These are phyloP conservation scores for Rhizoglyphus robini DNA, from an alignment of 1,140 invertebrate species.

Conservation along the genomic window DNA sequence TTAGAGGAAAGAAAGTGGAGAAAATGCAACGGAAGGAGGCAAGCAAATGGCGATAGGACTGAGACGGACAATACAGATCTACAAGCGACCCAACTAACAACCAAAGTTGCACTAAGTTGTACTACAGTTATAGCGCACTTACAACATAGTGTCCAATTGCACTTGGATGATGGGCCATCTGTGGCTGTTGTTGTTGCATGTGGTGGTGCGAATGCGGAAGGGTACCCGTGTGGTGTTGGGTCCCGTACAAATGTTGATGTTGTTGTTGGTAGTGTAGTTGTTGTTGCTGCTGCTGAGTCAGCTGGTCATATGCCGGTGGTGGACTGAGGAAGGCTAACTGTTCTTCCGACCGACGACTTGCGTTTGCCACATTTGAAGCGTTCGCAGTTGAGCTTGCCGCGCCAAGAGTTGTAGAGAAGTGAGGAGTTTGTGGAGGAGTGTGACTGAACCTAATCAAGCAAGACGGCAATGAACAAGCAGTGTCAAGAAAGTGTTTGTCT, in stretches of 20 bases:
- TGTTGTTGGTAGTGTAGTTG: slow-evolving; percentile 9
- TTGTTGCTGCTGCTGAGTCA: slow-evolving; percentile 14
- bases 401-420: slow-evolving; percentile 34
- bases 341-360: slow-evolving; percentile 18
- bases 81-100: background rate
- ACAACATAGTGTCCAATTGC: slow-evolving; percentile 14
- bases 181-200: background rate
- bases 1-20: slow-evolving; percentile 22
- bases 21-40: background rate
- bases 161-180: background rate
- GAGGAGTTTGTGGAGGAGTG: slow-evolving; percentile 37
- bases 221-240: background rate
- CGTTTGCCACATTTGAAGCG: background rate
- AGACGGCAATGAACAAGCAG: slow-evolving; percentile 31
- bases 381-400: slow-evolving; percentile 14
- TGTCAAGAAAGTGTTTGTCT: slow-evolving; percentile 18
- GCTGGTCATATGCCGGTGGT: slow-evolving; percentile 23
- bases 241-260: slow-evolving; percentile 10
- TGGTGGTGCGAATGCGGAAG: slow-evolving; percentile 8
- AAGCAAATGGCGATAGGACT: background rate
- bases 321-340: slow-evolving; percentile 23
- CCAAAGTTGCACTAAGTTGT: background rate
- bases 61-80: slow-evolving; percentile 2
- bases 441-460: slow-evolving; percentile 33
- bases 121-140: background rate